Evolutionary conservation across 2,113 vertebrate species (phyloP).

Genomic region (Lipotes vexillifer): DNA sequence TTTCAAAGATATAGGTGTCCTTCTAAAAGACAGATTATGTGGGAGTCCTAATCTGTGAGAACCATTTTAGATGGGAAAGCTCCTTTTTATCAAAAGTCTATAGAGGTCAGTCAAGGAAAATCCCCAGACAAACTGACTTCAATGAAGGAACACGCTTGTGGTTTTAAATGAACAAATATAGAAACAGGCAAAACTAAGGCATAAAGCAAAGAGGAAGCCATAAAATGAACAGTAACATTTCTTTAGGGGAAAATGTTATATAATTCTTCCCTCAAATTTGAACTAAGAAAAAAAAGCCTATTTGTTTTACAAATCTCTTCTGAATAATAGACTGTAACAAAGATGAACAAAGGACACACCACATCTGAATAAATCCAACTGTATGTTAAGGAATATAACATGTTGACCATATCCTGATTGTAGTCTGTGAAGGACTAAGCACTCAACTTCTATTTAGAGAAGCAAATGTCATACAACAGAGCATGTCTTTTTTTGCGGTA

Average conservation of each 20-base stretch:
- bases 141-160: not conserved
- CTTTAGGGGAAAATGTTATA: not conserved
- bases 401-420: not conserved
- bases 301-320: not conserved
- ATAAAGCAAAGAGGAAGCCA: not conserved
- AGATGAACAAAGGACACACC: not conserved
- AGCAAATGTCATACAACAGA: not conserved
- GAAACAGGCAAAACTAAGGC: constrained; percentile 17
- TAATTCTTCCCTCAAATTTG: not conserved
- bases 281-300: not conserved
- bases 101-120: not conserved
- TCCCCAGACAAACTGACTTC: not conserved
- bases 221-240: not conserved
- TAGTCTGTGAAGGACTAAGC: not conserved
- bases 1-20: not conserved
- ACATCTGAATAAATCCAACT: not conserved
- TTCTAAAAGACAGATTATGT: not conserved
- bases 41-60: not conserved
- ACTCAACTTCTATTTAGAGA: not conserved
- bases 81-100: not conserved
- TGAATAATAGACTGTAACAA: not conserved
- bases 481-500: not conserved
- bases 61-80: not conserved
- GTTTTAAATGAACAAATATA: constrained; percentile 1
- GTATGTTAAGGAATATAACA: not conserved